Percentiles rank a stretch among this genome's conserved stretches.
phyloP scores from a whole-genome alignment of 1,140 invertebrate species.

The Chironomus tepperi region DNA sequence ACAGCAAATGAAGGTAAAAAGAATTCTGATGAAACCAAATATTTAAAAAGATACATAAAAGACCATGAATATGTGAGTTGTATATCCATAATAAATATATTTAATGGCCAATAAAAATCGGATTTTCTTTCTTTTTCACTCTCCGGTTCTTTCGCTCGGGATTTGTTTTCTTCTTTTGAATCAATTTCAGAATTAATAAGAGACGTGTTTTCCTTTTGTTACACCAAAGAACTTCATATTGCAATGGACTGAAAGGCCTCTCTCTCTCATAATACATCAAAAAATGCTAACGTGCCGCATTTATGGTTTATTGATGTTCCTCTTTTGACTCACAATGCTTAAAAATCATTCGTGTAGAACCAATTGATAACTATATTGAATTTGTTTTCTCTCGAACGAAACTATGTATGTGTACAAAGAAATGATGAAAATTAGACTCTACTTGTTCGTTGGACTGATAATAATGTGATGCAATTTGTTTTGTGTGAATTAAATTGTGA shows the following conservation, averaged over 20 bases:
- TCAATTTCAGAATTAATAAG: neutral
- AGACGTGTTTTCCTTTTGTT: too few relatives aligned
- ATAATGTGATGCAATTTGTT: neutral
- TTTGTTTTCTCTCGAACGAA: neutral
- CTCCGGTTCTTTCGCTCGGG: too few relatives aligned
- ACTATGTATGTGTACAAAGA: neutral
- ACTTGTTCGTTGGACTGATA: neutral
- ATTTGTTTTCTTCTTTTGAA: neutral
- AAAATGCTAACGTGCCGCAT: conserved; percentile 16
- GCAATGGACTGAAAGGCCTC: too few relatives aligned
- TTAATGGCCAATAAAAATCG: conserved; percentile 21
- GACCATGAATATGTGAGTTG: neutral
- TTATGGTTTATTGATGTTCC: conserved; percentile 10
- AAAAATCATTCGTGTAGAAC: conserved; percentile 3
- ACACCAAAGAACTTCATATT: too few relatives aligned
- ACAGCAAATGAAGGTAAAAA: neutral
- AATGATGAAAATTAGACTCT: neutral
- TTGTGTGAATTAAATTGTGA: too few relatives aligned
- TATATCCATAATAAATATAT: conserved; percentile 14
- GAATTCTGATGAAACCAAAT: conserved; percentile 15
- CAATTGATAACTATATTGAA: conserved; percentile 21
- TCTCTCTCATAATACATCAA: neutral
- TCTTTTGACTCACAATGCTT: neutral
- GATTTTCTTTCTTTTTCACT: neutral
- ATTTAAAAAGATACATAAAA: conserved; percentile 16